Percentiles rank a stretch among this genome's conserved stretches.
Conservation (phyloP, 2,113 vertebrate species). For the Malurus alboscapulatus region DNA sequence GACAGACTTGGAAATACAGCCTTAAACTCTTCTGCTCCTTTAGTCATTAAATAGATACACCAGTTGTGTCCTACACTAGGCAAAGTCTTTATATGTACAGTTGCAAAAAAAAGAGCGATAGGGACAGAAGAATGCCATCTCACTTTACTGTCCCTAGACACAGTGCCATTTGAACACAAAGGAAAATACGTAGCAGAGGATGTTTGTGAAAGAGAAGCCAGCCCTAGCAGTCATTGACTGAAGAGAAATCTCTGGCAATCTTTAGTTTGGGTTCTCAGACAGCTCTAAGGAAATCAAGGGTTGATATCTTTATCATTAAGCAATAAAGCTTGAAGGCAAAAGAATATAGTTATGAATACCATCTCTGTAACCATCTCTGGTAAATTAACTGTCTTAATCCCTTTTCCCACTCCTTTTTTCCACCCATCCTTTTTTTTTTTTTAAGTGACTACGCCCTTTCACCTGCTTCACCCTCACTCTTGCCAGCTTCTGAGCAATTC, state of each 20-base stretch:
- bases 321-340: conserved; percentile 13
- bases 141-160: neutral
- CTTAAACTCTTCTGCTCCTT: neutral
- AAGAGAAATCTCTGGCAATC: neutral
- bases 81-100: neutral
- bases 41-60: neutral
- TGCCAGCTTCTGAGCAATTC: conserved; percentile 39
- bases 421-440: neutral
- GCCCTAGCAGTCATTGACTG: neutral
- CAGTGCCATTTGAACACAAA: neutral
- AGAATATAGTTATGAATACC: neutral
- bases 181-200: neutral
- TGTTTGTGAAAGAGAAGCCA: neutral
- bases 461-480: conserved; percentile 35
- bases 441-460: conserved; percentile 42
- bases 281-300: conserved; percentile 2
- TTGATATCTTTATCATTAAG: conserved; percentile 13
- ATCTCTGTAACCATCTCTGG: conserved; percentile 13
- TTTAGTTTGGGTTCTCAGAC: neutral
- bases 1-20: neutral
- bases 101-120: neutral
- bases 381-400: conserved; percentile 16
- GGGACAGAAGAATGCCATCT: neutral
- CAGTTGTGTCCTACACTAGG: neutral
- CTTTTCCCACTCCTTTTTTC: conserved; percentile 44